Conservation (phyloP, 2,797 vertebrate species). For the Sebastes jordani region DNA sequence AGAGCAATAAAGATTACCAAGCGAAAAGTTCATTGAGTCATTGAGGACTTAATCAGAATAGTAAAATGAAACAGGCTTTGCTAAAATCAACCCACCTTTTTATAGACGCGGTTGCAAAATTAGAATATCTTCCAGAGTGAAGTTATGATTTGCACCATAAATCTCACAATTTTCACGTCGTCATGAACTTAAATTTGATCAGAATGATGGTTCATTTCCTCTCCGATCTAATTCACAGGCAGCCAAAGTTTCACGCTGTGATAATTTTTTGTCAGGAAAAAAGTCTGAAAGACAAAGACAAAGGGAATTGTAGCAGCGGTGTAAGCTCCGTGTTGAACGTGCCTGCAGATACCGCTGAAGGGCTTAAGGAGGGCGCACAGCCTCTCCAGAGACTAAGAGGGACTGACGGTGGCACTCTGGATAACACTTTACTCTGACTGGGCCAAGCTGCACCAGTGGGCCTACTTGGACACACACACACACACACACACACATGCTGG, state of each 20-base stretch:
- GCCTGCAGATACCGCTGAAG: conserved; percentile 54
- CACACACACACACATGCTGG: background rate
- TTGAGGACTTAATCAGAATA: conserved; percentile 70
- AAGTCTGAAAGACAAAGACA: conserved; percentile 70
- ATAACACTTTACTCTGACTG: conserved; percentile 56
- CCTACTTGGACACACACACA: background rate
- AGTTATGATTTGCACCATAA: conserved; percentile 46
- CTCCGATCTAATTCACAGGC: conserved; percentile 34
- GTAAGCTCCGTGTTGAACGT: conserved; percentile 41
- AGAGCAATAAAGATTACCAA: conserved; percentile 69
- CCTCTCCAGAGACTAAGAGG: conserved; percentile 50
- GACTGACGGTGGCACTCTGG: conserved; percentile 51
- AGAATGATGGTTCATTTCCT: conserved; percentile 16
- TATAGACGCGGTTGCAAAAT: conserved; percentile 39
- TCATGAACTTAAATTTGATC: conserved; percentile 33
- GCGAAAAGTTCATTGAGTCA: conserved; percentile 66
- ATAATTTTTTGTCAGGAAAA: conserved; percentile 30
- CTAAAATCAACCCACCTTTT: conserved; percentile 47
- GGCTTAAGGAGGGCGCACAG: conserved; percentile 64
- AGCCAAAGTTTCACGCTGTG: conserved; percentile 34
- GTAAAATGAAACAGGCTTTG: conserved; percentile 61
- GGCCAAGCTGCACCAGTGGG: conserved; percentile 37
- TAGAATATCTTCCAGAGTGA: conserved; percentile 43
- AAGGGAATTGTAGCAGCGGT: conserved; percentile 18
- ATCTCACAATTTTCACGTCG: conserved; percentile 41